phyloP scores from a whole-genome alignment of 1,140 invertebrate species.

The Lepidostoma basale region DNA sequence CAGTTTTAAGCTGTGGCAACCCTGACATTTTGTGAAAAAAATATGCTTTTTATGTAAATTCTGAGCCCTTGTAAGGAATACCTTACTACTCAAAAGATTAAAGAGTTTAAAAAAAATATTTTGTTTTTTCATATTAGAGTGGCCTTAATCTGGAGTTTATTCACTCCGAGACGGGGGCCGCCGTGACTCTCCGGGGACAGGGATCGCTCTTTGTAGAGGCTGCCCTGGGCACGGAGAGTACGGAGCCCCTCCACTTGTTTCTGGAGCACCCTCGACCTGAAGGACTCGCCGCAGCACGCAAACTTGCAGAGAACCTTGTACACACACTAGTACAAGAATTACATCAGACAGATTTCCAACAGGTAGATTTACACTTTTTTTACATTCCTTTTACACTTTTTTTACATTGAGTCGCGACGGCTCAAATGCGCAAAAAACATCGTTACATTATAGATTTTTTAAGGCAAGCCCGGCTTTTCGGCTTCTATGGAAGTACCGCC shows the following conservation, averaged over 20 bases:
- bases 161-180: constrained; percentile 75
- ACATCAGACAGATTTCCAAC: constrained; percentile 55
- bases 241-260: constrained; percentile 80
- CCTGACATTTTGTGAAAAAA: too few relatives aligned
- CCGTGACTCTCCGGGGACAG: constrained; percentile 73
- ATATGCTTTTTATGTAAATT: too few relatives aligned
- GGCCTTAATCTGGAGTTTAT: constrained; percentile 80
- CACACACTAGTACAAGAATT: constrained; percentile 81
- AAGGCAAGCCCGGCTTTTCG: too few relatives aligned
- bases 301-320: constrained; percentile 77
- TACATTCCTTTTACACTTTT: neutral
- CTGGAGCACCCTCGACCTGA: constrained; percentile 75
- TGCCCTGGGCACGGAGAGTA: constrained; percentile 67
- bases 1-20: too few relatives aligned
- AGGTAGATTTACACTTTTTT: neutral
- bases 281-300: constrained; percentile 74
- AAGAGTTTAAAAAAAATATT: too few relatives aligned
- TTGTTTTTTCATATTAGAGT: constrained; percentile 53
- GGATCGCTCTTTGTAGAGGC: constrained; percentile 71
- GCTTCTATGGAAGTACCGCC: too few relatives aligned
- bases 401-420: too few relatives aligned
- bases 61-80: too few relatives aligned
- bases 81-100: too few relatives aligned
- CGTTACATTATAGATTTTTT: too few relatives aligned
- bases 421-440: too few relatives aligned